Base-by-base conservation (phyloP, 2,888 invertebrate species). In the Dicroscelio sp. region DNA sequence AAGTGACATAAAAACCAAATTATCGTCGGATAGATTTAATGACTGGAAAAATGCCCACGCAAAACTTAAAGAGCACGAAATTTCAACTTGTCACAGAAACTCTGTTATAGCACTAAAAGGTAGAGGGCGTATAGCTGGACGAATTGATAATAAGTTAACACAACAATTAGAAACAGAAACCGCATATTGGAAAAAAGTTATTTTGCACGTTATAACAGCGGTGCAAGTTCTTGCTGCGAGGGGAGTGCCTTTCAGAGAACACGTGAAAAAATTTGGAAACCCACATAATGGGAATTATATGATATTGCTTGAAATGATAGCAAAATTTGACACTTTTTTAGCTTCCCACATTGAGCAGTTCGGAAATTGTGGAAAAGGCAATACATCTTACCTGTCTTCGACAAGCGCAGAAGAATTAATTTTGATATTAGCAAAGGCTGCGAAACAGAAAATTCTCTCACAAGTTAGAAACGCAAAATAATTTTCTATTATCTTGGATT, bases 231-330 rank as follows among this genome's bases (percentile, higher is more conserved):
- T 94, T 67, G 89, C 84, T 80, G 86, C 92, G 69, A 87, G 92
- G 82, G 94, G 93, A 55, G 79, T 95, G 30, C 88, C 94, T 63
- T 93, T 94, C 31, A 89, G 94, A 93, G 93, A 93, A 30, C 83
- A 88, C 33, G 78, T 76, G 55, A 93, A 94, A 90, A 91, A 87
- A 67, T 93, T 94, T 86, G 94, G 93, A 52, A 78, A 69, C 86
- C 89, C 65, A 20, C 93, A 94, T 48, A 95, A 94, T 75, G 95
- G 95, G 84, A 95, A 95, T 94, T 95, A 91, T 52, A 73, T 91
- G 69, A 94, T 94, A 92, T 69, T 91, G 82, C 90, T 94, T 69
- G 95, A 96, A 94, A 90, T 95, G 30, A 84, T 96, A 79, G 94
- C 95, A 10, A 63, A 88, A n/a, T 95, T 94, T 67, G 86, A 93